A percentile compares a stretch with the other conserved stretches of the same genome.
phyloP scores from a whole-genome alignment of 2,797 vertebrate species.

The Lagorchestes hirsutus region DNA sequence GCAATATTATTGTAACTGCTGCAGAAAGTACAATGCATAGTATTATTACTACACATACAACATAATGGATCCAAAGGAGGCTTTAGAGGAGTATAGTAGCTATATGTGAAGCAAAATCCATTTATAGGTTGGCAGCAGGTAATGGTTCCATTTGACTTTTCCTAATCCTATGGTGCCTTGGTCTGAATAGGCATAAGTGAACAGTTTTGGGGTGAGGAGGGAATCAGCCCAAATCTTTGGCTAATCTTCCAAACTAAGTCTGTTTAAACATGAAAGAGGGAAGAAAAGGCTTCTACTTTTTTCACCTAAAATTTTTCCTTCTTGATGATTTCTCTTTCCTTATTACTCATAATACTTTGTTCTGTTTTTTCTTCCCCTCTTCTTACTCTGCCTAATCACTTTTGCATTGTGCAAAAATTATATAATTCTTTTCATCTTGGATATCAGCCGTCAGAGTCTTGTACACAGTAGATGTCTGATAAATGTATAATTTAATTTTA shows the following conservation, averaged over 20 bases:
- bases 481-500: not conserved
- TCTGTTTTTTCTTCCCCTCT: not conserved
- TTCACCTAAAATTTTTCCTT: conserved; percentile 46
- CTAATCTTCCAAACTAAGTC: conserved; percentile 52
- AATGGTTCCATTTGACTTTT: conserved; percentile 61
- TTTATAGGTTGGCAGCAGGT: conserved; percentile 59
- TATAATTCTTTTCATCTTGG: not conserved
- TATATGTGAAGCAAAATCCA: conserved; percentile 71
- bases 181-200: conserved; percentile 71
- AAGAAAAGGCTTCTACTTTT: conserved; percentile 33
- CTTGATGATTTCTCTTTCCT: conserved; percentile 1
- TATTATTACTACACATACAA: conserved; percentile 61
- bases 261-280: conserved; percentile 52
- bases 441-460: not conserved
- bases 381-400: not conserved
- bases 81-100: conserved; percentile 67
- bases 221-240: conserved; percentile 62
- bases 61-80: conserved; percentile 75
- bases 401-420: not conserved
- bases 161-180: conserved; percentile 49
- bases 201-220: conserved; percentile 43
- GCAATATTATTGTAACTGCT: conserved; percentile 75
- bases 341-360: not conserved
- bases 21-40: conserved; percentile 60
- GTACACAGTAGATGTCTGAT: not conserved